phyloP scores from a whole-genome alignment of 2,797 vertebrate species.

The Microtus californicus region DNA sequence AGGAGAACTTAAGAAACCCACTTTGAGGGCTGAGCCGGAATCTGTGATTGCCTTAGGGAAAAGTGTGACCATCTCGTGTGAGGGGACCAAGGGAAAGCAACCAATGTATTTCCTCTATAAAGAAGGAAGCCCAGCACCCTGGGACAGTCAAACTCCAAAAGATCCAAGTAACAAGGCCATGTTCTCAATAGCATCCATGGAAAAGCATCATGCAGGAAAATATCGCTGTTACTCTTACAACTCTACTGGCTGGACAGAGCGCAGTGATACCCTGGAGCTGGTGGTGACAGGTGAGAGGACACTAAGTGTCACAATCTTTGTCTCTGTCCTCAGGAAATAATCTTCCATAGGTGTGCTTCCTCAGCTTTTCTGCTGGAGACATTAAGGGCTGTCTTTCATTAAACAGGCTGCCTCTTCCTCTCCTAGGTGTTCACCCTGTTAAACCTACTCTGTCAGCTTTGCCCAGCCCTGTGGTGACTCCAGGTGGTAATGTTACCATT shows the following conservation, averaged over 20 bases:
- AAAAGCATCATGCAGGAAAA: background rate
- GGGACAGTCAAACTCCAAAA: background rate
- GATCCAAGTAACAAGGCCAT: background rate
- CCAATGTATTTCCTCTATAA: background rate
- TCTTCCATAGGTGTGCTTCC: background rate
- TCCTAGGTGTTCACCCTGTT: background rate
- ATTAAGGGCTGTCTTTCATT: background rate
- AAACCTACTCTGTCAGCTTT: background rate
- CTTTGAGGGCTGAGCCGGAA: background rate
- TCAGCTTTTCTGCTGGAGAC: too few species aligned
- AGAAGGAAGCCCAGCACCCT: background rate
- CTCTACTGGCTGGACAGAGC: fast-evolving
- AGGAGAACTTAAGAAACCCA: background rate
- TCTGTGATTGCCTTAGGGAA: background rate
- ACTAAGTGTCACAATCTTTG: too few species aligned
- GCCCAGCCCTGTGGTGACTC: background rate
- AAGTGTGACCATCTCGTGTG: background rate
- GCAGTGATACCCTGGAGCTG: background rate
- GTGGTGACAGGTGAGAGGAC: background rate
- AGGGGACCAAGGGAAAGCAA: background rate
- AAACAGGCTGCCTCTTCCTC: too few species aligned
- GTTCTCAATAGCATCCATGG: background rate
- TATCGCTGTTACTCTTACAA: background rate
- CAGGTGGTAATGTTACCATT: background rate
- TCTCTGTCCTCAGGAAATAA: background rate